Base-by-base conservation (phyloP, 2,113 vertebrate genomes). In the Anhinga rufa region DNA sequence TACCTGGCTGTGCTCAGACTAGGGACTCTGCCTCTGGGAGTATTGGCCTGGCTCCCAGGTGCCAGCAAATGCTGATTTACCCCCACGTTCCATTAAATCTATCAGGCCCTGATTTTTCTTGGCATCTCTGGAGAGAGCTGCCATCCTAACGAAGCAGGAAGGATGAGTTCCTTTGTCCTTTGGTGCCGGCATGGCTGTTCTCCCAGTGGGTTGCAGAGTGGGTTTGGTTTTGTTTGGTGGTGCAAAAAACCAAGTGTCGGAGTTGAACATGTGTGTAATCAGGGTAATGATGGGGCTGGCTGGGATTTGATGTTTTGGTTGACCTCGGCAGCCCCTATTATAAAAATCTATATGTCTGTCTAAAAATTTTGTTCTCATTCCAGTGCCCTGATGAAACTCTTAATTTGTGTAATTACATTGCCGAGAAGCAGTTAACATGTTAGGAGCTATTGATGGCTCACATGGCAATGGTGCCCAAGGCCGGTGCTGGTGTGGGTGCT, bases 391-490 rank as follows among this genome's bases (percentile, higher is more conserved):
- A 32, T 66, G 42, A 75, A 51, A 38, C 46, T 60, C 72, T 36
- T 66, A 26, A 49, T 72, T 55, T 42, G 10, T 57, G 57, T 40
- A 22, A 40, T 66, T 60, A 52, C 26, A 15, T 20, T 38, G 32
- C 31, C 0, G 6, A 40, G 71, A 38, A 66, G 32, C 38, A 54
- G 29, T 38, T 48, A 28, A 14, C 3, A 1, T 9, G 11, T 48
- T 14, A 17, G 21, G 60, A 48, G 60, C 20, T 31, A 4, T 17
- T 1, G 26, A 17, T 13, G 48, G 48, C 49, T 64, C 49, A 29
- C 0, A 2, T 2, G 15, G 18, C 31, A 54, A 25, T 2, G 2
- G 26, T 15, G 40, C 51, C 78, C 7, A 1, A 57, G 64, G 32
- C 40, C 0, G 13, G 42, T 32, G 52, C 68, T 24, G 3, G 14